A percentile compares a stretch with the other conserved stretches of the same genome.
phyloP scores from a whole-genome alignment of 2,113 vertebrate genomes.

The Cyrtonyx montezumae region DNA sequence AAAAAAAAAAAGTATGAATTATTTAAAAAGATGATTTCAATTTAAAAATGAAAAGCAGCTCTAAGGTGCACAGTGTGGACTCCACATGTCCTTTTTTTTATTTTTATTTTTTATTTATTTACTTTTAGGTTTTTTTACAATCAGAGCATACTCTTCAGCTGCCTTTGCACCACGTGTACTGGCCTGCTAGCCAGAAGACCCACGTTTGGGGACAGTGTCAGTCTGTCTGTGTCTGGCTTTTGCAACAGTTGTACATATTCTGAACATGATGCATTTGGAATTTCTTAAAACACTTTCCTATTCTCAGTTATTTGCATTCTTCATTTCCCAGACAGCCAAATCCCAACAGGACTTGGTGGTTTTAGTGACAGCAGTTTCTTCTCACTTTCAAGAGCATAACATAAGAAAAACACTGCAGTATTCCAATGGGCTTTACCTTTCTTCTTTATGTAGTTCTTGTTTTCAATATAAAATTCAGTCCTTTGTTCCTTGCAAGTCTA shows the following conservation, averaged over 20 bases:
- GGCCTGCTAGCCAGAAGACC: neutral
- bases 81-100: neutral
- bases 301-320: neutral
- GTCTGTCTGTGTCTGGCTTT: neutral
- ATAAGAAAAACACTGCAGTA: neutral
- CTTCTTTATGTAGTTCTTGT: neutral
- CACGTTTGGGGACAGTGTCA: neutral
- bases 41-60: constrained; percentile 14
- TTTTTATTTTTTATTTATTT: neutral
- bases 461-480: neutral
- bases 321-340: neutral
- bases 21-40: constrained; percentile 6
- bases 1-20: constrained; percentile 18
- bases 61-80: neutral
- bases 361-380: constrained; percentile 7
- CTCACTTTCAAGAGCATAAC: neutral
- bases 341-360: neutral
- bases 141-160: neutral
- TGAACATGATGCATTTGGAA: neutral
- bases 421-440: neutral
- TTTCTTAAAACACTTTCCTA: constrained; percentile 10
- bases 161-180: neutral
- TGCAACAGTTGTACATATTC: neutral
- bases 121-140: neutral
- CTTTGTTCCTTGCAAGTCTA: neutral